A percentile compares a stretch with the other conserved stretches of the same genome.
Conservation (phyloP, 2,888 invertebrate species). For the Choristoneura rosaceana region DNA sequence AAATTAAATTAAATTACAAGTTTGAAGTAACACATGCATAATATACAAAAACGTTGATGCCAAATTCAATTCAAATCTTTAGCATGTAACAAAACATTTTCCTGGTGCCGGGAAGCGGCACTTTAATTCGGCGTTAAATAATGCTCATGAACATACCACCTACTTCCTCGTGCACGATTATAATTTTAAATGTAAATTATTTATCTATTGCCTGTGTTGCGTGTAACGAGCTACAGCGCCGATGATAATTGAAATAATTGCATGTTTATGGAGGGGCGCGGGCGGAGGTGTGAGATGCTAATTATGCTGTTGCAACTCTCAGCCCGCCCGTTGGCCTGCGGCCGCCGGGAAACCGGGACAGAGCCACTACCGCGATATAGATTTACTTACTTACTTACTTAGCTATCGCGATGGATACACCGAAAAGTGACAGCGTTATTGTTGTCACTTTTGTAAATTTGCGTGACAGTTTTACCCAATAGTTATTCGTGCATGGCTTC, state of each 20-base stretch:
- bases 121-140: not conserved
- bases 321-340: not conserved
- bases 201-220: not conserved
- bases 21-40: too few species aligned
- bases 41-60: not conserved
- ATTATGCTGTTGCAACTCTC: not conserved
- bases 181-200: constrained; percentile 8
- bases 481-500: not conserved
- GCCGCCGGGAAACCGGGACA: not conserved
- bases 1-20: too few species aligned
- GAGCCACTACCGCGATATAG: not conserved
- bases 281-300: not conserved
- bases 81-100: not conserved
- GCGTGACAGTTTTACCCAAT: not conserved
- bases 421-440: too few species aligned
- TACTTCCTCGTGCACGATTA: not conserved
- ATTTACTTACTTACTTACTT: too few species aligned
- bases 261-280: not conserved
- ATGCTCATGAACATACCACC: not conserved
- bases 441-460: not conserved
- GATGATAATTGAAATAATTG: constrained; percentile 6
- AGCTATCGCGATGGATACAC: not conserved
- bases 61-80: not conserved
- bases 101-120: not conserved
- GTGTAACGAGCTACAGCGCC: not conserved